phyloP scores from a whole-genome alignment of 1,140 invertebrate genomes.

The Euwallacea similis region DNA sequence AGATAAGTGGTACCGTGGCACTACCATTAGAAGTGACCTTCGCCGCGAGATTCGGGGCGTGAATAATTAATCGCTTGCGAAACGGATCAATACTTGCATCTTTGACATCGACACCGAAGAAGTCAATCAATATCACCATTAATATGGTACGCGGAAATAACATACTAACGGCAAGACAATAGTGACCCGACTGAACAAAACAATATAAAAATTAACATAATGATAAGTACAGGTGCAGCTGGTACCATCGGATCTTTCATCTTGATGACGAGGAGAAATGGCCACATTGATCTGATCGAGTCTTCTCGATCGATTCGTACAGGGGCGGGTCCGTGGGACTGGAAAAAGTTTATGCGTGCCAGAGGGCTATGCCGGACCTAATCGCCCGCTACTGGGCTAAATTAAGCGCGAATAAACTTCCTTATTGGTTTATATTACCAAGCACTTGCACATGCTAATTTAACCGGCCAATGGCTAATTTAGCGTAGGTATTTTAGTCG shows the following conservation, averaged over 20 bases:
- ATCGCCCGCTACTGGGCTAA: background rate
- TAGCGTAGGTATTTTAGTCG: too few species aligned
- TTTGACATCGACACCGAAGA: too few species aligned
- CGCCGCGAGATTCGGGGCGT: background rate
- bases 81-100: background rate
- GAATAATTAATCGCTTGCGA: constrained; percentile 11
- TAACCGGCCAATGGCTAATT: too few species aligned
- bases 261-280: constrained; percentile 22
- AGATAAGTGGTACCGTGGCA: background rate
- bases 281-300: background rate
- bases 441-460: too few species aligned
- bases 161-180: constrained; percentile 26
- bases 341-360: too few species aligned
- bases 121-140: background rate
- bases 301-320: background rate
- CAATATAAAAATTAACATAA: constrained; percentile 34
- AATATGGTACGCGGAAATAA: constrained; percentile 24
- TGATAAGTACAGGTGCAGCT: constrained; percentile 31
- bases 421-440: constrained; percentile 1
- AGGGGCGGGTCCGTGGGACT: background rate
- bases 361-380: background rate
- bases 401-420: background rate
- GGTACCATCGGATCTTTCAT: constrained; percentile 28
- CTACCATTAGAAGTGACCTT: background rate
- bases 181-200: constrained; percentile 33